Percentiles rank a stretch among this genome's conserved stretches.
Conservation (phyloP, 2,797 vertebrate genomes). For the Macropodus opercularis region DNA sequence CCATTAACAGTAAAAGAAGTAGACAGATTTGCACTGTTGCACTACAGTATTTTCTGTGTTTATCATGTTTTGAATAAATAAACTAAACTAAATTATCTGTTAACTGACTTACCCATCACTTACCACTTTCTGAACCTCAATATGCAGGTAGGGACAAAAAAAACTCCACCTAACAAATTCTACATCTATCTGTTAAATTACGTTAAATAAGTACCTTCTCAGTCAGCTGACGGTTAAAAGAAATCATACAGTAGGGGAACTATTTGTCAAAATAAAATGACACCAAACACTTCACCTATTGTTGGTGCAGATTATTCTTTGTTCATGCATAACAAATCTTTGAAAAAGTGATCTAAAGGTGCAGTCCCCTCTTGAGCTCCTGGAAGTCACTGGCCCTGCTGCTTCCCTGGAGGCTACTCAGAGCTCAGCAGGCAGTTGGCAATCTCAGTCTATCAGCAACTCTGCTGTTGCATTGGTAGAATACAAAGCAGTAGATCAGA, state of each 20-base stretch:
- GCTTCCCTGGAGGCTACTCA: constrained; percentile 42
- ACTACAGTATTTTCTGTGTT: constrained; percentile 2
- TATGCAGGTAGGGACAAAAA: not conserved
- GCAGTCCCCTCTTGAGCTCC: constrained; percentile 36
- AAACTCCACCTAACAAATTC: not conserved
- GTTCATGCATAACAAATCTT: not conserved
- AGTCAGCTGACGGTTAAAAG: not conserved
- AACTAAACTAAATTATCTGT: not conserved
- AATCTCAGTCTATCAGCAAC: constrained; percentile 56
- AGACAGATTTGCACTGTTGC: constrained; percentile 44
- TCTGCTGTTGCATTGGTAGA: constrained; percentile 38
- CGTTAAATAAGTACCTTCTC: not conserved
- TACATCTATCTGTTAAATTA: constrained; percentile 3
- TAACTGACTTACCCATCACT: too few relatives aligned
- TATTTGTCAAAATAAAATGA: not conserved
- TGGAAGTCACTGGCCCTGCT: constrained; percentile 33
- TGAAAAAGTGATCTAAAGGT: constrained; percentile 20
- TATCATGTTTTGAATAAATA: not conserved
- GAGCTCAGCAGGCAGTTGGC: constrained; percentile 55
- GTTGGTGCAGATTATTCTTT: not conserved
- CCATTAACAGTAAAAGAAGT: constrained; percentile 52
- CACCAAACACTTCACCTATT: not conserved
- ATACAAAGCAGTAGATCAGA: constrained; percentile 62
- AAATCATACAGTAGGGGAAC: constrained; percentile 12
- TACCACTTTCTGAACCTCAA: too few relatives aligned